A percentile compares a stretch with the other conserved stretches of the same genome.
These are phyloP conservation scores for Amphiura filiformis DNA, from an alignment of 35 echinoderm and acorn worm species.

Conservation along the genomic window DNA sequence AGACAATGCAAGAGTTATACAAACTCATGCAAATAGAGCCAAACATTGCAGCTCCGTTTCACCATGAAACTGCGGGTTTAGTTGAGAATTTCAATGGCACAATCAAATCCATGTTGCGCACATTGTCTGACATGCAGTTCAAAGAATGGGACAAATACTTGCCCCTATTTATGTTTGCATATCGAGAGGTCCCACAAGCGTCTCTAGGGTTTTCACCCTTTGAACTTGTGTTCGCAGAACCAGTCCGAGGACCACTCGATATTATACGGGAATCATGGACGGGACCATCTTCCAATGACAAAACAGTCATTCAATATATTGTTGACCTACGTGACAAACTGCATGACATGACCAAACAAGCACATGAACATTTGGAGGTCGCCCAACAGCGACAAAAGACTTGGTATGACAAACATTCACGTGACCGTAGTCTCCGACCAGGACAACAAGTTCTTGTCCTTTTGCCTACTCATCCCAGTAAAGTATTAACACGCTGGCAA, in stretches of 20 bases:
- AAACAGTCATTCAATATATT: too few species aligned
- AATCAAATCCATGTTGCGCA: constrained; percentile 13
- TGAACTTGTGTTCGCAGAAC: constrained; percentile 5
- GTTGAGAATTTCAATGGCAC: constrained; percentile 14
- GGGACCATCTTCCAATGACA: too few species aligned
- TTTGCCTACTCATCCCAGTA: background rate
- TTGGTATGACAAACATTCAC: background rate
- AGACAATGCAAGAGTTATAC: background rate
- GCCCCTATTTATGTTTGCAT: constrained; percentile 21
- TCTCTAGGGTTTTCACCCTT: constrained; percentile 23
- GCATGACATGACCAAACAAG: background rate
- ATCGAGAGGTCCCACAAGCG: background rate
- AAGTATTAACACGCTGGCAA: background rate
- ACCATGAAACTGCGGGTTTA: background rate
- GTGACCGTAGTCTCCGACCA: background rate
- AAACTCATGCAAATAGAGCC: background rate
- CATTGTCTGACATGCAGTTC: background rate
- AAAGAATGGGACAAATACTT: constrained; percentile 23
- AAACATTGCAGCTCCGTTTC: background rate
- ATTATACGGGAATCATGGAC: background rate
- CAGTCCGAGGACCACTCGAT: background rate
- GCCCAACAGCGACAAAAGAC: background rate
- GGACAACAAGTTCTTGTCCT: background rate
- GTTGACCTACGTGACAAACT: background rate
- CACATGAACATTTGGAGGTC: background rate